Evolutionary conservation across 2,797 vertebrate species (phyloP).

Genomic region (Neoniphon sammara): DNA sequence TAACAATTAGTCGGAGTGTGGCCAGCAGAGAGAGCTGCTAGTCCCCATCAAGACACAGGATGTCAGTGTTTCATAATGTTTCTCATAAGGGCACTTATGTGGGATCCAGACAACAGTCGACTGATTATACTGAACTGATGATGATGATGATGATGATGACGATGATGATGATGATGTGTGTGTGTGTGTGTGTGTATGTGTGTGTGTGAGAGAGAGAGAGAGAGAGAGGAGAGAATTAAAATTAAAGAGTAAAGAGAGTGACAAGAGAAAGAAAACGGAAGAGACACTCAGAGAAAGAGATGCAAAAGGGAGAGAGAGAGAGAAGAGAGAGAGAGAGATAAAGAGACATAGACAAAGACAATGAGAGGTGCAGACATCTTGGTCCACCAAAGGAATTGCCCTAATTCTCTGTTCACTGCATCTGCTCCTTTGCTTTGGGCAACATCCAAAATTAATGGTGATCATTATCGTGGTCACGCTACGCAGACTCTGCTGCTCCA

Average conservation of each 20-base stretch:
- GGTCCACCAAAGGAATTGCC: slow-evolving; percentile 54
- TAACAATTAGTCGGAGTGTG: background rate
- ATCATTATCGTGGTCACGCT: slow-evolving; percentile 77
- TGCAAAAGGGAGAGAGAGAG: background rate
- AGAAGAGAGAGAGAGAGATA: background rate
- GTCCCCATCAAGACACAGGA: slow-evolving; percentile 67
- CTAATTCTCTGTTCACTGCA: slow-evolving; percentile 68
- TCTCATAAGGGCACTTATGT: slow-evolving; percentile 1
- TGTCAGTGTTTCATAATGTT: slow-evolving; percentile 75
- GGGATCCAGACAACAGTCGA: slow-evolving; percentile 2
- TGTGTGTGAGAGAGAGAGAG: background rate
- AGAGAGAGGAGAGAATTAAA: background rate
- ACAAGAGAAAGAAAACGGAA: background rate
- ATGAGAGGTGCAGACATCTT: slow-evolving; percentile 37
- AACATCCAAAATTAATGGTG: slow-evolving; percentile 78
- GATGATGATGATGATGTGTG: background rate
- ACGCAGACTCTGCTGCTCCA: slow-evolving; percentile 58
- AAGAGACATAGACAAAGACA: background rate
- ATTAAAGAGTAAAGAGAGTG: background rate
- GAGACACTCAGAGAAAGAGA: background rate
- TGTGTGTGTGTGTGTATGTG: slow-evolving; percentile 12
- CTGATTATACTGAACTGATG: slow-evolving; percentile 8
- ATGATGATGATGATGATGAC: background rate
- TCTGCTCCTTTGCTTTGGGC: slow-evolving; percentile 74
- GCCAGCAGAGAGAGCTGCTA: slow-evolving; percentile 31